Conservation (phyloP, 2,113 vertebrate species). For the Abramis brama region DNA sequence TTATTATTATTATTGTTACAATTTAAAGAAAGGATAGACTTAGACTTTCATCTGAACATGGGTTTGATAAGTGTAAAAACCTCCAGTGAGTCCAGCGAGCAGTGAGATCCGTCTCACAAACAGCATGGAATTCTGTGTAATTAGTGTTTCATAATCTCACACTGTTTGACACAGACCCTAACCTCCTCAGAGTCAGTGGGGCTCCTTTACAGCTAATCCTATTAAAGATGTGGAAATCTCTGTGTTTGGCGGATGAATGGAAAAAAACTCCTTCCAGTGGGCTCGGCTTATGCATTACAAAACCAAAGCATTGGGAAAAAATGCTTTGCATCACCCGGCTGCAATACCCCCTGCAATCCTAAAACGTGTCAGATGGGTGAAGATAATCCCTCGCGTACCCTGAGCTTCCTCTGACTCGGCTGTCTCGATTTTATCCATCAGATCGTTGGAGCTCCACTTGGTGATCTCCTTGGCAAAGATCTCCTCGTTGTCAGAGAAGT, state of each 20-base stretch:
- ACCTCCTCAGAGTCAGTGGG: conserved; percentile 5
- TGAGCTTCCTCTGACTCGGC: conserved; percentile 83
- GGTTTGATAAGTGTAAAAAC: background rate
- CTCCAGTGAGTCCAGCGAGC: background rate
- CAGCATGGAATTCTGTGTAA: conserved; percentile 16
- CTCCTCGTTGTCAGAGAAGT: conserved; percentile 90
- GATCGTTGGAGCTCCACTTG: conserved; percentile 95
- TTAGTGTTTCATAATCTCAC: background rate
- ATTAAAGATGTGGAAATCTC: conserved; percentile 14
- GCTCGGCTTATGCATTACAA: conserved; percentile 17
- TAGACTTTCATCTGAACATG: background rate
- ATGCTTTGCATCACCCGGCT: conserved; percentile 15
- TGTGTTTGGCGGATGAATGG: background rate
- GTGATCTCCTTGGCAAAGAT: conserved; percentile 90
- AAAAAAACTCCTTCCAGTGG: conserved; percentile 9
- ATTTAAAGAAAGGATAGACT: background rate
- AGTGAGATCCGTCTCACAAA: background rate
- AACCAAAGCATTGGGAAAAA: conserved; percentile 21
- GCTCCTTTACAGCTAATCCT: conserved; percentile 19
- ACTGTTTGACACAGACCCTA: conserved; percentile 18
- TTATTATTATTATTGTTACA: background rate
- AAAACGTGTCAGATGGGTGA: background rate
- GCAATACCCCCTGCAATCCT: background rate
- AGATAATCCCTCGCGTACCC: conserved; percentile 68
- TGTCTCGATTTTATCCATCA: conserved; percentile 96